Base-by-base conservation (phyloP, 2,888 invertebrate species). In the Zygaena filipendulae region DNA sequence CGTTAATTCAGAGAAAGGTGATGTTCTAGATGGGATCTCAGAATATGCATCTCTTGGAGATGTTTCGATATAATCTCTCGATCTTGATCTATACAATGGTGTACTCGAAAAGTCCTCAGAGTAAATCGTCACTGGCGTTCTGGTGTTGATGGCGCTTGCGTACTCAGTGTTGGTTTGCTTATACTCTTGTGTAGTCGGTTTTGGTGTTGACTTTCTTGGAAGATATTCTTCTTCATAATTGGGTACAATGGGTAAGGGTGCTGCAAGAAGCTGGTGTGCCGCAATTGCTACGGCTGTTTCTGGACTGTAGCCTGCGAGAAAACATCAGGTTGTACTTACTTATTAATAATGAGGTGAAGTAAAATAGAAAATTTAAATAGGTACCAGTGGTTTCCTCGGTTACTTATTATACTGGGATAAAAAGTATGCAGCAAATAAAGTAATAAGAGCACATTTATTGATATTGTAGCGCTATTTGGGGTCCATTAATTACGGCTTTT, bases 251-350 rank as follows among this genome's bases (percentile, higher is more conserved):
- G 81, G 81, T 16, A 79, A 42, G 1, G 81, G 80, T 3, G 80
- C 80, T 7, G 69, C 59, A 13, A 79, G 47, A 3, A 81, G 64
- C 40, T 80, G 71, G 44, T 81, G 77, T 4, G 77, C 70, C 6
- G 77, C 81, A 35, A 81, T 51, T 2, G 80, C 81, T 25, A 81
- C 48, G 2, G 74, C 77, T 4, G 79, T 75, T 50, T 80, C 79
- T 11, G 68, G 58, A 37, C 47, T 64, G 39, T 61, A 54, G 36
- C 70, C 79, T 80, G 58, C 13, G 40, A 43, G 36, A 32, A 33
- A 25, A 16, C 21, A 21, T 12, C 27, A 16, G 20, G 13, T 6
- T n/a, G 14, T 19, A 13, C 7, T 16, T 7, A 22, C 25, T 26
- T 25, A 26, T 29, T 18, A 26, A 30, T 25, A 11, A 23, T 23